Evolutionary conservation across 2,113 vertebrate species (phyloP), one percentile per base, ranked within the genome.

Genomic region (Neoarius graeffei): DNA sequence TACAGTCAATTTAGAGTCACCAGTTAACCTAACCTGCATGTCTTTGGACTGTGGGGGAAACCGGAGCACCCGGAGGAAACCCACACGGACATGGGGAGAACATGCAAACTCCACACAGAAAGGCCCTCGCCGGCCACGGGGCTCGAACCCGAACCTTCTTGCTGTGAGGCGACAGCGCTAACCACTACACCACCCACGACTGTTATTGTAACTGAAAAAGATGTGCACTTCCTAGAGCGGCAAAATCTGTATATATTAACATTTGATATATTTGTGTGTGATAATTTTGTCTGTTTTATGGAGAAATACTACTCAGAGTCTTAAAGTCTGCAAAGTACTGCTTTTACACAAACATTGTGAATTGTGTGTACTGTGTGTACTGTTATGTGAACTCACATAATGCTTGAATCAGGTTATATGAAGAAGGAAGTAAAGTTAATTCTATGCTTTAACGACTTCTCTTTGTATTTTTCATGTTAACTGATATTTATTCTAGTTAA

Each of bases 401-500:
- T 7, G n/a, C 77, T 15, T 79, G 71, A 5, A 50, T 23, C 48
- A 74, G 10, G 48, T 1, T 13, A 27, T 79, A 5, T n/a, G 25
- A 54, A n/a, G 50, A 54, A 54, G 23, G 23, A 79, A 79, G 50
- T 54, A 0, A 76, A 76, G 19, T 25, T 25, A 23, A 25, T 50
- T 23, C 50, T 17, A 13, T 25, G 17, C 50, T n/a, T 79, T 56
- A 56, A 79, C 76, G 15, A 19, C 15, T 35, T 81, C n/a, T 81
- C 59, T 35, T 66, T 73, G 14, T 1, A 11, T 48, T 80, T 66
- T 27, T 52, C 17, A 35, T 69, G 27, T 13, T 60, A 5, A 42
- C 86, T 60, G 67, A 81, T 76, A 19, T 87, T n/a, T 91, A 4
- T 88, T 88, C 10, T 86, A 99, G 97, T 89, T 97, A 81, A 96